Percentiles rank a stretch among this genome's conserved stretches.
Conservation (phyloP, 1,140 invertebrate genomes). For the Drosophila eugracilis region DNA sequence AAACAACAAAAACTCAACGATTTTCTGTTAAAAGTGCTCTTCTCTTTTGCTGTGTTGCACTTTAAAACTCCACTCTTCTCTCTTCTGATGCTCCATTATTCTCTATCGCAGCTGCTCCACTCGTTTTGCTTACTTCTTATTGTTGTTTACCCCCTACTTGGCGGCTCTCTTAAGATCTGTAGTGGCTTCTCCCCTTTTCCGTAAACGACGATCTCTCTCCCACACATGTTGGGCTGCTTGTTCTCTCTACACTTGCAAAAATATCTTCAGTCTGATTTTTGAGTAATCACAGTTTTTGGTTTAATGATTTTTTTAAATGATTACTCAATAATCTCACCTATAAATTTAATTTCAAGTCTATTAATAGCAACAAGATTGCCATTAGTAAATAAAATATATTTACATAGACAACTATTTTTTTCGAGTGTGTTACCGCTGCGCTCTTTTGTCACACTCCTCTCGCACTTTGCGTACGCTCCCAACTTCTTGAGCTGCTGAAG, state of each 20-base stretch:
- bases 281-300: too few relatives aligned
- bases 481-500: slow-evolving; percentile 34
- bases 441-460: background rate
- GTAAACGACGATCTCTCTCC: background rate
- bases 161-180: slow-evolving; percentile 3
- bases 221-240: background rate
- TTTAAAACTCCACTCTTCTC: slow-evolving; percentile 8
- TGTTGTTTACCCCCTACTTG: slow-evolving; percentile 8
- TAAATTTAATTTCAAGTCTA: too few relatives aligned
- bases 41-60: slow-evolving; percentile 5
- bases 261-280: background rate
- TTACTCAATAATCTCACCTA: background rate
- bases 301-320: background rate
- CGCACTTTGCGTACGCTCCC: slow-evolving; percentile 1
- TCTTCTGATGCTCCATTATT: slow-evolving; percentile 2
- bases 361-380: too few relatives aligned
- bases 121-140: background rate
- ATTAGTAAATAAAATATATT: background rate
- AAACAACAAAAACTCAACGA: slow-evolving; percentile 29
- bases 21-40: slow-evolving; percentile 5
- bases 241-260: background rate
- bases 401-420: background rate
- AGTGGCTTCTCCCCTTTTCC: background rate
- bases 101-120: slow-evolving; percentile 19
- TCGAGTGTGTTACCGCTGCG: background rate